Evolutionary conservation across 1,140 invertebrate species (phyloP).

Genomic region (Dinoponera quadriceps): DNA sequence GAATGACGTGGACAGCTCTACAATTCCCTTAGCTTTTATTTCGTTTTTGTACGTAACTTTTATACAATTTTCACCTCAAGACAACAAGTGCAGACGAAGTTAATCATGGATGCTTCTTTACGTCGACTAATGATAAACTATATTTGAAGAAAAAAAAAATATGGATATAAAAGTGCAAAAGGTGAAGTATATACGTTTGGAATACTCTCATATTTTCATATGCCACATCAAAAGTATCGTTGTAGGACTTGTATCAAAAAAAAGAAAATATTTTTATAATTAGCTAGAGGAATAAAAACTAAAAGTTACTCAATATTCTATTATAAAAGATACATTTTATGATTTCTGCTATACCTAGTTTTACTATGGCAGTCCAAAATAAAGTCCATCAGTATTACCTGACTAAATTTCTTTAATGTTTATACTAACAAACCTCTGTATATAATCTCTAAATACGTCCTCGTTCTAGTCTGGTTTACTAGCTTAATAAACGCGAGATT

Average conservation of each 20-base stretch:
- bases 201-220: conserved; percentile 67
- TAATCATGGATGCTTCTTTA: conserved; percentile 18
- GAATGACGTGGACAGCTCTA: conserved; percentile 38
- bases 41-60: conserved; percentile 58
- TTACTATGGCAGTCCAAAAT: conserved; percentile 63
- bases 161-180: conserved; percentile 69
- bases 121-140: conserved; percentile 41
- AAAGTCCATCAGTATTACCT: conserved; percentile 52
- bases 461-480: not conserved
- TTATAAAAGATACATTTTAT: conserved; percentile 67
- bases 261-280: conserved; percentile 73
- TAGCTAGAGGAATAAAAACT: conserved; percentile 69
- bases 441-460: conserved; percentile 62
- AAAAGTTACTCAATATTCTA: conserved; percentile 71
- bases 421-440: conserved; percentile 60
- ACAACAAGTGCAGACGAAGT: not conserved
- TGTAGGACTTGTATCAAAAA: conserved; percentile 72
- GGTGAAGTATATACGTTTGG: conserved; percentile 51
- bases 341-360: conserved; percentile 58
- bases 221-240: conserved; percentile 65
- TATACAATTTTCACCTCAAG: conserved; percentile 53
- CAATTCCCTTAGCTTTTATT: conserved; percentile 63
- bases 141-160: conserved; percentile 68
- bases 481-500: conserved; percentile 19
- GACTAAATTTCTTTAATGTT: conserved; percentile 64